Evolutionary conservation across 2,888 invertebrate genomes (phyloP).

Genomic region (Eupelmus urozonus): DNA sequence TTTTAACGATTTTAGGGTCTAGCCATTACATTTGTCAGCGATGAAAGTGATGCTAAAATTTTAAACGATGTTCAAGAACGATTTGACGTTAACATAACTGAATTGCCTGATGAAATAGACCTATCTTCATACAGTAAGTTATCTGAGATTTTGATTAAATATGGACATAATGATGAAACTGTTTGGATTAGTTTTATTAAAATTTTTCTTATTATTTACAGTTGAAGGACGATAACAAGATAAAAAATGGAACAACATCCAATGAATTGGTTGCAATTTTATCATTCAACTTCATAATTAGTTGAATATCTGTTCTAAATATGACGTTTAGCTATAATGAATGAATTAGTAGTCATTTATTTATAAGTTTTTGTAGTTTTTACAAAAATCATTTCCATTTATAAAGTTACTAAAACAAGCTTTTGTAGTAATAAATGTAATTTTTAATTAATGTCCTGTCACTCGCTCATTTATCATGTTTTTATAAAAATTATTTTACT

Average conservation of each 20-base stretch:
- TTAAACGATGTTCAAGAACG: slow-evolving; percentile 99
- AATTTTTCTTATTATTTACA: slow-evolving; percentile 63
- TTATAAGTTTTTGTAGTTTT: slow-evolving; percentile 51
- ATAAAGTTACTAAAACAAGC: slow-evolving; percentile 18
- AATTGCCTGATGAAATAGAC: slow-evolving; percentile 99
- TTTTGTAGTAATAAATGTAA: slow-evolving; percentile 45
- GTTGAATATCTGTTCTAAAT: slow-evolving; percentile 25
- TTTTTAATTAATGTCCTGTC: slow-evolving; percentile 40
- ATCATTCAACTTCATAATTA: slow-evolving; percentile 41
- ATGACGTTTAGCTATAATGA: slow-evolving; percentile 40
- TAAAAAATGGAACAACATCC: too few relatives aligned
- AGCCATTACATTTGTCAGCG: slow-evolving; percentile 98
- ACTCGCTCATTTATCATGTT: slow-evolving; percentile 38
- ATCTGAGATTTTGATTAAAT: too few relatives aligned
- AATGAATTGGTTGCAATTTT: slow-evolving; percentile 16
- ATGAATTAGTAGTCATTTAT: slow-evolving; percentile 40
- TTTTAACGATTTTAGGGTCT: slow-evolving; percentile 81
- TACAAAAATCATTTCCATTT: slow-evolving; percentile 47
- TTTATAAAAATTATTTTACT: slow-evolving; percentile 44
- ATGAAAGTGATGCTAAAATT: slow-evolving; percentile 98
- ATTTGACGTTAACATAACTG: slow-evolving; percentile 99
- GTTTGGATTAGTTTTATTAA: too few relatives aligned
- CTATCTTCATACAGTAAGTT: slow-evolving; percentile 90
- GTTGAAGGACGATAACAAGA: slow-evolving; percentile 76
- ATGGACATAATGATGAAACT: too few relatives aligned